phyloP scores from a whole-genome alignment of 2,113 vertebrate genomes.

The Nerophis lumbriciformis region DNA sequence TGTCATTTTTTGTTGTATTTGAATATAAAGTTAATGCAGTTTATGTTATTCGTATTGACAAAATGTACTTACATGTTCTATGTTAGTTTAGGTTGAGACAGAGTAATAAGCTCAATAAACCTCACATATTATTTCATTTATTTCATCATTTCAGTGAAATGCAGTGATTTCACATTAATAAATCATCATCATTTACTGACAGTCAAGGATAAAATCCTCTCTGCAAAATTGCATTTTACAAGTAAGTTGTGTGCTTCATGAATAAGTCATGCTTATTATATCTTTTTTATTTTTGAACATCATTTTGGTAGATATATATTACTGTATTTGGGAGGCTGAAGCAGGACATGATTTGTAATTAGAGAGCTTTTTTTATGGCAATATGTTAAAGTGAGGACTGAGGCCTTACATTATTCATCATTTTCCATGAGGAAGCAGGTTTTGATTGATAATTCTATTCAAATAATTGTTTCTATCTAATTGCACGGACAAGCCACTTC shows the following conservation, averaged over 20 bases:
- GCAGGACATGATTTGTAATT: too few relatives aligned
- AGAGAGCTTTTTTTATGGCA: too few relatives aligned
- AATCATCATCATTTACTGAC: neutral
- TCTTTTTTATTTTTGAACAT: neutral
- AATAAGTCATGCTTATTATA: neutral
- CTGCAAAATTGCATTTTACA: neutral
- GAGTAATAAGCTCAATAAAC: too few relatives aligned
- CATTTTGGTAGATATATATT: neutral
- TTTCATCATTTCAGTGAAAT: too few relatives aligned
- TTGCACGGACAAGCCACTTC: conserved; percentile 73
- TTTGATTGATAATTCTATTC: neutral
- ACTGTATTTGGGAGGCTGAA: neutral
- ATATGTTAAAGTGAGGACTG: too few relatives aligned
- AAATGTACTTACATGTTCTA: neutral
- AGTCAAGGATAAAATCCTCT: neutral
- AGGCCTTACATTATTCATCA: too few relatives aligned
- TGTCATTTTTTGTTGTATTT: neutral
- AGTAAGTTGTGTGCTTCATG: neutral
- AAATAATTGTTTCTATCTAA: conserved; percentile 60
- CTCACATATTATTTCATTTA: too few relatives aligned
- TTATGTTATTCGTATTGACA: neutral
- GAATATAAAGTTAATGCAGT: neutral
- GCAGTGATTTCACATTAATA: neutral
- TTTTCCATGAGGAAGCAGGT: too few relatives aligned
- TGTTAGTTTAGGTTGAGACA: neutral